phyloP scores from a whole-genome alignment of 2,888 invertebrate genomes.

The Thelaira solivaga region DNA sequence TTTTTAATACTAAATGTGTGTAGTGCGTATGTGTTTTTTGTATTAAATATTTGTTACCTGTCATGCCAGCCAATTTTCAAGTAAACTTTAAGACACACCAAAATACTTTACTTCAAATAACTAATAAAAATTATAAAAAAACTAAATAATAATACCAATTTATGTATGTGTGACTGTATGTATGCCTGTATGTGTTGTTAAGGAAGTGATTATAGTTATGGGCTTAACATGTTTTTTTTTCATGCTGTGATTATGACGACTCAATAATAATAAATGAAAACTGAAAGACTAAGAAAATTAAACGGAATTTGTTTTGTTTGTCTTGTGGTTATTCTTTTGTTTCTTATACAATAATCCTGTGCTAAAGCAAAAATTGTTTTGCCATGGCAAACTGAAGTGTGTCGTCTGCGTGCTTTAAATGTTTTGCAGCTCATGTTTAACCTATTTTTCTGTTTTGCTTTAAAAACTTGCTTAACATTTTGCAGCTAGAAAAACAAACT shows the following conservation, averaged over 20 bases:
- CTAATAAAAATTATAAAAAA: constrained; percentile 17
- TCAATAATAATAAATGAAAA: not conserved
- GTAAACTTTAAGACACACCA: not conserved
- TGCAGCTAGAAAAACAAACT: not conserved
- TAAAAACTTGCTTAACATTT: not conserved
- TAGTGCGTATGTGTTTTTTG: not conserved
- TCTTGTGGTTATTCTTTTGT: constrained; percentile 13
- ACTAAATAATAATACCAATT: not conserved
- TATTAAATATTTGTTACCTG: not conserved
- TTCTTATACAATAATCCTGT: not conserved
- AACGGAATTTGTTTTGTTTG: not conserved
- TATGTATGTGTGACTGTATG: too few species aligned
- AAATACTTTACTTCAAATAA: not conserved
- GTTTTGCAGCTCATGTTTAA: constrained; percentile 25
- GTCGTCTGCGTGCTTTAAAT: not conserved
- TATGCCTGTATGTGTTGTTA: too few species aligned
- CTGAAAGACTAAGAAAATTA: not conserved
- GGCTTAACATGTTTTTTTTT: not conserved
- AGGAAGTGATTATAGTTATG: constrained; percentile 39
- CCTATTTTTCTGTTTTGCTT: constrained; percentile 34
- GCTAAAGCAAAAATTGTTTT: not conserved
- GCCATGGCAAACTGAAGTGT: not conserved
- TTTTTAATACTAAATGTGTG: not conserved
- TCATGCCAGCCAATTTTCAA: not conserved
- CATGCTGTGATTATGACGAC: constrained; percentile 29